Base-by-base conservation (phyloP, 2,888 invertebrate genomes). In the Dinocampus coccinellae region DNA sequence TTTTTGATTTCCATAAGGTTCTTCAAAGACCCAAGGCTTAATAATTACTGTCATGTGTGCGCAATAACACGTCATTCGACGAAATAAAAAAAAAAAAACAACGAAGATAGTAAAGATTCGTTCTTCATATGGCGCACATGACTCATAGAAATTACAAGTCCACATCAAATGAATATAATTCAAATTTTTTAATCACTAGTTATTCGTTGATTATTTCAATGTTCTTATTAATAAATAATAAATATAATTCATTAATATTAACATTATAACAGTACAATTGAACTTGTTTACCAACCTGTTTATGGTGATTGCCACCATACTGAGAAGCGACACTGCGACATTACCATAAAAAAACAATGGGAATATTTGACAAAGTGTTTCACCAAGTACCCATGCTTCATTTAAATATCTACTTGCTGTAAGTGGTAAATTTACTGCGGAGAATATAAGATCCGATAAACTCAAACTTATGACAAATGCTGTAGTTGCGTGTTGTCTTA, bases 261-360 rank as follows among this genome's bases (percentile, higher is more conserved):
- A 10, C 26, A 26, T 63, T 1, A 34, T 2, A 33, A 36, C 22
- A 6, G 16, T 20, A 55, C 13, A 10, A 34, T 53, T 36, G 16
- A 22, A 13, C n/a, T n/a, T 2, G 26, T 24, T 29, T 64, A 74
- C 88, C 89, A 83, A 95, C 95, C 96, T 93, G 88, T 96, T 96
- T 72, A 96, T 88, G 34, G 96, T 96, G 77, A 96, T 96, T 77
- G 95, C 95, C 65, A 96, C 95, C 94, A 96, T 96, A 82, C 95
- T 95, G 75, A 96, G 89, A 42, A 96, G 88, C 0, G 95, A 95
- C 3, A 95, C 95, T 0, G 95, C 96, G 65, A 96, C 95, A 85
- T 96, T 96, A 72, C 95, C 95, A 84, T 96, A 96, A 88, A 96
- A 95, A 78, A 96, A 92, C 78, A 96, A 93, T 0, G 96, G 95